A percentile compares a stretch with the other conserved stretches of the same genome.
Conservation (phyloP, 2,888 invertebrate species). For the Agriopis aurantiaria region DNA sequence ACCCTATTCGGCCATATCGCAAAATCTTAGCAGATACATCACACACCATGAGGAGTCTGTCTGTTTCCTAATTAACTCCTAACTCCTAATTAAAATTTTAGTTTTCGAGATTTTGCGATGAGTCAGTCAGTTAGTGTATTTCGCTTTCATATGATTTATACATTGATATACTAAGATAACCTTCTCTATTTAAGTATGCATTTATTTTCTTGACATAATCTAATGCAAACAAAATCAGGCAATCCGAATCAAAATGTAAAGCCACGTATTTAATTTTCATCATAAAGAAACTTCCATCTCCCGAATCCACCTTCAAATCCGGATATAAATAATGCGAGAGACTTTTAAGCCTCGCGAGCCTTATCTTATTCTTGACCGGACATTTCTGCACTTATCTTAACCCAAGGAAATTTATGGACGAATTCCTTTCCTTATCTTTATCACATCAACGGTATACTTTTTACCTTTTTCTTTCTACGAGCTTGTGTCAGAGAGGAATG, state of each 20-base stretch:
- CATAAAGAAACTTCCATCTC: conserved; percentile 36
- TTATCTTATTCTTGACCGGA: conserved; percentile 52
- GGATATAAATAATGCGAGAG: conserved; percentile 43
- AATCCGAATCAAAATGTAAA: conserved; percentile 29
- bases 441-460: conserved; percentile 28
- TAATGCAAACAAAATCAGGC: conserved; percentile 14
- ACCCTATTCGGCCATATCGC: too few relatives aligned
- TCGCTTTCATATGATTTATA: too few relatives aligned
- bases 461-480: conserved; percentile 18
- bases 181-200: not conserved
- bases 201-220: not conserved
- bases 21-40: too few relatives aligned
- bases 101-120: too few relatives aligned
- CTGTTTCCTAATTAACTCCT: too few relatives aligned
- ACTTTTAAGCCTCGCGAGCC: conserved; percentile 54
- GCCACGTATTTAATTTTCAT: conserved; percentile 36
- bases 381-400: conserved; percentile 52
- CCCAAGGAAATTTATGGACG: conserved; percentile 55
- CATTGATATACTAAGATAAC: too few relatives aligned
- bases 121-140: too few relatives aligned
- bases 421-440: conserved; percentile 52
- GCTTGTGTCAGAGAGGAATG: conserved; percentile 3
- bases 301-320: conserved; percentile 41
- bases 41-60: too few relatives aligned
- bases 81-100: too few relatives aligned